These are phyloP conservation scores for Bombus impatiens DNA, from an alignment of 1,140 invertebrate species.

Conservation along the genomic window DNA sequence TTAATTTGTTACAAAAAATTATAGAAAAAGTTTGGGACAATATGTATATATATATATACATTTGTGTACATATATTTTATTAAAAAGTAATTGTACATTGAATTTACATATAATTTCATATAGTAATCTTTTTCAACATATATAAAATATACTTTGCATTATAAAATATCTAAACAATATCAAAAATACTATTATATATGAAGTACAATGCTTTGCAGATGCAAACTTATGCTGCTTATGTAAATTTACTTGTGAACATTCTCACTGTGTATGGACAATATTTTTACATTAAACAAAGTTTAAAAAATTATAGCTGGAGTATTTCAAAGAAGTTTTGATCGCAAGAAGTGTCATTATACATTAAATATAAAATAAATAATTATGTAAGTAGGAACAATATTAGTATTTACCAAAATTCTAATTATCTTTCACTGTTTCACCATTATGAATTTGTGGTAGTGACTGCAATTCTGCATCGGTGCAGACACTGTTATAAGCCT, in stretches of 20 bases:
- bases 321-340: neutral
- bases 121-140: conserved; percentile 2
- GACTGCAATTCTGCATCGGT: neutral
- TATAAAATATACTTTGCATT: conserved; percentile 18
- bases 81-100: neutral
- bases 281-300: neutral
- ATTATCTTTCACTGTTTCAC: neutral
- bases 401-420: conserved; percentile 1
- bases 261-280: neutral
- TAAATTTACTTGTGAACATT: neutral
- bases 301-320: neutral
- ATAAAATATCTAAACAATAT: conserved; percentile 15
- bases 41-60: neutral
- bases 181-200: conserved; percentile 21
- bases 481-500: conserved; percentile 40
- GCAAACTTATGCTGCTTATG: too few relatives aligned
- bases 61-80: conserved; percentile 23
- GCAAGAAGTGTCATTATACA: neutral
- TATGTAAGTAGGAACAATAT: conserved; percentile 16
- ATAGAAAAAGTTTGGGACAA: neutral
- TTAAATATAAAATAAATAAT: neutral
- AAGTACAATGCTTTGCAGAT: neutral
- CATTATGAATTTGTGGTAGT: neutral
- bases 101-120: neutral
- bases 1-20: neutral